These are phyloP conservation scores for Teleogryllus occipitalis DNA, from an alignment of 1,140 invertebrate genomes.

Conservation along the genomic window DNA sequence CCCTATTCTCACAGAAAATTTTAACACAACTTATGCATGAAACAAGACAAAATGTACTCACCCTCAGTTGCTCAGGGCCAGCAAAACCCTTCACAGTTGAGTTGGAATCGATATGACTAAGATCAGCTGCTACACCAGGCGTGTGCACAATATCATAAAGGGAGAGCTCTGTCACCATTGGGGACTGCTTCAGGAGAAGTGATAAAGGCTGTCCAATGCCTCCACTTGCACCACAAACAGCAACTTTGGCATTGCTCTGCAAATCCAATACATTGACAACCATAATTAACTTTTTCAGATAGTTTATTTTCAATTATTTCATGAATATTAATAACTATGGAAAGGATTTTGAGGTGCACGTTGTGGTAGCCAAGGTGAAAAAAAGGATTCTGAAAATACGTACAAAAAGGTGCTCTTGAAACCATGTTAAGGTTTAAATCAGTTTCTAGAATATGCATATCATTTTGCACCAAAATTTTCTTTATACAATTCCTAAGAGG, in stretches of 20 bases:
- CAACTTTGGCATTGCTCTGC: slow-evolving; percentile 75
- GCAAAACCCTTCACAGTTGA: slow-evolving; percentile 67
- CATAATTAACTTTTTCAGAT: not conserved
- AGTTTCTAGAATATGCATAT: too few species aligned
- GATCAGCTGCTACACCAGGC: slow-evolving; percentile 93
- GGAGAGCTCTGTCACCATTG: slow-evolving; percentile 69
- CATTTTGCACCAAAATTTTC: too few species aligned
- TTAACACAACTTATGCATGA: not conserved
- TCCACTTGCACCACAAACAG: slow-evolving; percentile 91
- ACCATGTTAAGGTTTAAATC: too few species aligned
- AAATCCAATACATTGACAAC: slow-evolving; percentile 20
- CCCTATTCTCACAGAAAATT: too few species aligned
- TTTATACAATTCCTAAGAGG: too few species aligned
- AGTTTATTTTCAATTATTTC: not conserved
- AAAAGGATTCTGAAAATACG: too few species aligned
- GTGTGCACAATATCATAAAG: slow-evolving; percentile 96
- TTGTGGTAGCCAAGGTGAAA: too few species aligned
- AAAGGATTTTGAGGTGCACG: too few species aligned
- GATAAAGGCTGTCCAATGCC: slow-evolving; percentile 98
- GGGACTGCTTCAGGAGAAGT: slow-evolving; percentile 87
- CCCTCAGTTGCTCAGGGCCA: slow-evolving; percentile 66
- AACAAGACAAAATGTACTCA: slow-evolving; percentile 26
- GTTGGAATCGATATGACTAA: slow-evolving; percentile 91
- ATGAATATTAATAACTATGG: not conserved
- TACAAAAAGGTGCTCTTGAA: too few species aligned